Conservation (phyloP, 1,140 invertebrate genomes). For the Pachyrhynchus sulphureomaculatus region DNA sequence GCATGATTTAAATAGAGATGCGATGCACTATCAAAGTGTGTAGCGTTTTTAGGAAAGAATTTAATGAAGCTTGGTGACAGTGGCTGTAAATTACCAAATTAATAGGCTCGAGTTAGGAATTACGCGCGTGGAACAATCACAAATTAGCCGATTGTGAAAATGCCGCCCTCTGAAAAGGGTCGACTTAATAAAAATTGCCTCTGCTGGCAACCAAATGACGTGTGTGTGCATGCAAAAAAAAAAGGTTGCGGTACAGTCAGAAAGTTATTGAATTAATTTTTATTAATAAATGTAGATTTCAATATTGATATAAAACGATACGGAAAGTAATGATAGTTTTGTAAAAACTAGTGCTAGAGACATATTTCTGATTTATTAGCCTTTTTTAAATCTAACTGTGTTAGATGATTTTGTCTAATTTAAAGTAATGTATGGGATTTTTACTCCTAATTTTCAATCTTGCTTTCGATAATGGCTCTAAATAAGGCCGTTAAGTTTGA, state of each 20-base stretch:
- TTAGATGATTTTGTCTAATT: no score
- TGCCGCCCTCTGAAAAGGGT: not conserved
- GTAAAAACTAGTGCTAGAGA: no score
- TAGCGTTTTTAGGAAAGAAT: conserved; percentile 1
- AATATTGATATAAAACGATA: no score
- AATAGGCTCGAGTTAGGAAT: conserved; percentile 6
- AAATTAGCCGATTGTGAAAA: conserved; percentile 23
- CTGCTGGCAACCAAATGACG: not conserved
- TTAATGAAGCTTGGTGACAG: conserved; percentile 17
- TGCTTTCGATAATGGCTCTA: no score
- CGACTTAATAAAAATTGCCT: conserved; percentile 4
- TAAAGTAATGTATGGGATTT: no score
- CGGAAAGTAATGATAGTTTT: no score
- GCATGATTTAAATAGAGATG: conserved; percentile 5
- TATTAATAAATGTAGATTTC: no score
- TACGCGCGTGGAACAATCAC: conserved; percentile 11
- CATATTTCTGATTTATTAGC: no score
- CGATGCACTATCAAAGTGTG: conserved; percentile 12
- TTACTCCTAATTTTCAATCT: no score
- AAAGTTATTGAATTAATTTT: no score
- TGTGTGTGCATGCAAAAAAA: not conserved
- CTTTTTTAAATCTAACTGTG: no score
- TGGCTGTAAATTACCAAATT: conserved; percentile 21
- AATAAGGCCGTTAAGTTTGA: no score
- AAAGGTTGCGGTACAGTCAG: not conserved